Evolutionary conservation across 2,888 invertebrate genomes (phyloP), one percentile per base, ranked within the genome.

Genomic region (Scotopteryx bipunctaria): DNA sequence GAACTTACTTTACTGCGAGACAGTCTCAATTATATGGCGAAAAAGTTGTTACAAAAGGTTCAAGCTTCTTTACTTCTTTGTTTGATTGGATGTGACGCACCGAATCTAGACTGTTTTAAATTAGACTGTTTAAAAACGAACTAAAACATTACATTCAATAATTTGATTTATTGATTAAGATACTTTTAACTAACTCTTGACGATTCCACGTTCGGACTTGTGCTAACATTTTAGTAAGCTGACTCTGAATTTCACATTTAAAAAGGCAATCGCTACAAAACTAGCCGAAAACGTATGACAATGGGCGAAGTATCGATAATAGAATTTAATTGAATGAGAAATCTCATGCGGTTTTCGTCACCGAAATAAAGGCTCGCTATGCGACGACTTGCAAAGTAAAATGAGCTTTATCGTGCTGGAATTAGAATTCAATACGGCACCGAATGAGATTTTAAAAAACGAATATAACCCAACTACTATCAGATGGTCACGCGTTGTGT

Each of bases 271-370:
- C 42, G 29, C 36, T 25, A 32, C 35, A 50, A 53, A 60, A 55
- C 54, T 41, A 58, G 35, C 52, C 52, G 43, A 41, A 53, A 35
- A 27, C 36, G 46, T 50, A 33, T 46, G 49, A 49, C 54, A 57
- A 43, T 50, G 47, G 54, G 55, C 57, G 38, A 50, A 50, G 46
- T 33, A 54, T 54, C 19, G 49, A 56, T 41, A 60, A 59, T 56
- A 57, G 57, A 51, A 55, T 60, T 59, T 58, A 58, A 63, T 63
- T 60, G 53, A 54, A 60, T 44, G 54, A 45, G 57, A 52, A 45
- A 46, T 48, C 45, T 33, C 55, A 44, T 58, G 62, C 52, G 62
- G 60, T 58, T 57, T 55, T 46, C 53, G 29, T 49, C 37, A 37
- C n/a, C 35, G 54, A 17, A 41, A 41, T 27, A 21, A 13, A n/a